Percentiles rank a stretch among this genome's conserved stretches.
Evolutionary conservation across 2,113 vertebrate species (phyloP).

Genomic region (Eclectus roratus): DNA sequence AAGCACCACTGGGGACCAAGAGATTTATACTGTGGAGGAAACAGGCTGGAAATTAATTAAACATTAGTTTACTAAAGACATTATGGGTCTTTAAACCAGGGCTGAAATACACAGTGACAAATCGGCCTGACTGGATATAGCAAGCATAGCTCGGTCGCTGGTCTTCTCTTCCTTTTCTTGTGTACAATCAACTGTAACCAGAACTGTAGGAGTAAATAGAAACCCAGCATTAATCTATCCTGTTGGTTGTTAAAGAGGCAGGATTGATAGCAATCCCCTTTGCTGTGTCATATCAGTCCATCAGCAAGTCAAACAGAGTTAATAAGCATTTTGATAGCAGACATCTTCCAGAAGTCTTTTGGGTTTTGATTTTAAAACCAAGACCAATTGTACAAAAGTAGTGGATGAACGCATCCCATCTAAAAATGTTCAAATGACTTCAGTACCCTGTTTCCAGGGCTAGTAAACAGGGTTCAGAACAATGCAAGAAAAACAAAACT

Average conservation of each 20-base stretch:
- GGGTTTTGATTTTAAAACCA: background rate
- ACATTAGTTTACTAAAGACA: slow-evolving; percentile 41
- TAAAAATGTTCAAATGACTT: background rate
- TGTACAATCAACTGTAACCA: background rate
- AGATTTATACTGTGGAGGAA: slow-evolving; percentile 82
- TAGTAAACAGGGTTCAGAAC: background rate
- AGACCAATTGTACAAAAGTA: background rate
- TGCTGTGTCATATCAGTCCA: background rate
- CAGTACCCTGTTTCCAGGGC: background rate
- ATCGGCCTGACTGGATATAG: background rate
- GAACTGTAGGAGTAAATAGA: background rate
- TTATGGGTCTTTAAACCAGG: slow-evolving; percentile 1
- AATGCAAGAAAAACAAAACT: background rate
- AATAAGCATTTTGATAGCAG: background rate
- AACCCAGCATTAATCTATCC: background rate
- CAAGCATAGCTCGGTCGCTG: background rate
- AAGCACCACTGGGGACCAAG: slow-evolving; percentile 86
- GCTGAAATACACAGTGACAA: background rate
- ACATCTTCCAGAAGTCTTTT: background rate
- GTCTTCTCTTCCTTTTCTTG: background rate
- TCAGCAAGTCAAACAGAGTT: background rate
- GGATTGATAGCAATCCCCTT: background rate
- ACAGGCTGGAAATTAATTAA: slow-evolving; percentile 64
- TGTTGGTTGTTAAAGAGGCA: background rate
- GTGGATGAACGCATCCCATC: background rate